phyloP scores from a whole-genome alignment of 1,140 invertebrate genomes.

The Caerostris darwini region DNA sequence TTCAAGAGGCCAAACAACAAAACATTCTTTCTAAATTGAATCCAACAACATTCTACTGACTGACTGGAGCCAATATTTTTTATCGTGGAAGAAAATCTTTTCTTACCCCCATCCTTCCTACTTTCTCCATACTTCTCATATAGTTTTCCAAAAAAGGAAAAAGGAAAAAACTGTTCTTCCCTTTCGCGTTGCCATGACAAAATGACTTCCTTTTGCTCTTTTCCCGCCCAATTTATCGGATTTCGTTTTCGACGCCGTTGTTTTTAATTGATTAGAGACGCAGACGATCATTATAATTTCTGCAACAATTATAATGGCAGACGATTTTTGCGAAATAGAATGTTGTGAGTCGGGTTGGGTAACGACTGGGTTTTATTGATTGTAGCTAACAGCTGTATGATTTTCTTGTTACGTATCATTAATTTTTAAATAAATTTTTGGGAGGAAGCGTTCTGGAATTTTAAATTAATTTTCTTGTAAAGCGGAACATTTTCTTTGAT shows the following conservation, averaged over 20 bases:
- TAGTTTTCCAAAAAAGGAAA: not conserved
- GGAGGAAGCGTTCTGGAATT: not conserved
- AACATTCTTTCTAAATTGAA: not conserved
- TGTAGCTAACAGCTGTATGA: not conserved
- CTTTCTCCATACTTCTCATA: not conserved
- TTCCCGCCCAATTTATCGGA: slow-evolving; percentile 21
- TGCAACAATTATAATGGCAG: slow-evolving; percentile 48
- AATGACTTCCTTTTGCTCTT: slow-evolving; percentile 50
- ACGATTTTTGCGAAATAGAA: not conserved
- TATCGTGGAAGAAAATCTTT: not conserved
- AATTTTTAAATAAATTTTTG: not conserved
- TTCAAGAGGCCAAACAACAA: not conserved
- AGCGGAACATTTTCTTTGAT: too few relatives aligned
- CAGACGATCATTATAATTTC: slow-evolving; percentile 44
- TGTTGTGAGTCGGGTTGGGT: not conserved
- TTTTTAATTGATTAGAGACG: slow-evolving; percentile 56
- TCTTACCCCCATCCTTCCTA: not conserved
- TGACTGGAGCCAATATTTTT: not conserved
- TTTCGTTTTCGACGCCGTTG: slow-evolving; percentile 32
- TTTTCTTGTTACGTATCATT: not conserved
- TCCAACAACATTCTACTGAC: not conserved
- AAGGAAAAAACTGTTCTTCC: not conserved
- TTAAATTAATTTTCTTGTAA: not conserved
- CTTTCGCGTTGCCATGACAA: slow-evolving; percentile 28
- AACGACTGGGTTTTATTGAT: slow-evolving; percentile 12